phyloP scores from a whole-genome alignment of 2,113 vertebrate genomes.

The Corythaeola cristata region DNA sequence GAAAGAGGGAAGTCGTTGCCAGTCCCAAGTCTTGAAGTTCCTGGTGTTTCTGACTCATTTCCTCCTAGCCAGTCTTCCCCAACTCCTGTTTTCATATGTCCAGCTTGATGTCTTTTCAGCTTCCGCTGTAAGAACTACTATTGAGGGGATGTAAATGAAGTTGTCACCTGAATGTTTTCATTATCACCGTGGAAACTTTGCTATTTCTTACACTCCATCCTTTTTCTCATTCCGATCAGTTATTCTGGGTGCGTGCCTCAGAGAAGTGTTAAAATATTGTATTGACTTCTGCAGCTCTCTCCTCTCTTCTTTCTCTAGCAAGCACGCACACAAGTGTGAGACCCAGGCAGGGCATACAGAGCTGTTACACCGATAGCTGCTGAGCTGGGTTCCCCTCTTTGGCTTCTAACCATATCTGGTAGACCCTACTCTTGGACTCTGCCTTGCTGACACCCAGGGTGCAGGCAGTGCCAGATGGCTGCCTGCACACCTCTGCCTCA shows the following conservation, averaged over 20 bases:
- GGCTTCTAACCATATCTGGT: neutral
- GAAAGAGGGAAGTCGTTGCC: neutral
- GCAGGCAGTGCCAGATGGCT: neutral
- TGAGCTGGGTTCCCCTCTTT: neutral
- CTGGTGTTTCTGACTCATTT: fast-evolving
- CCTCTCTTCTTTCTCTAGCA: neutral
- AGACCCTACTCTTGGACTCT: neutral
- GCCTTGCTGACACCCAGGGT: fast-evolving
- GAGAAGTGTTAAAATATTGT: neutral
- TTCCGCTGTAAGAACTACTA: neutral
- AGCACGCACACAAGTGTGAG: fast-evolving
- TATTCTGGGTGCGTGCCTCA: neutral
- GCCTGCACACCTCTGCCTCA: neutral
- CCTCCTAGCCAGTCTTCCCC: neutral
- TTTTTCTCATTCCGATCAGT: neutral
- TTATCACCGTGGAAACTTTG: neutral
- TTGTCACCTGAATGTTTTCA: neutral
- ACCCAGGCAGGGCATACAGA: neutral
- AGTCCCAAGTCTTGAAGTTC: neutral
- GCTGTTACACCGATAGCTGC: fast-evolving
- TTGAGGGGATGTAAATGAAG: neutral
- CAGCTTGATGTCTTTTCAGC: neutral
- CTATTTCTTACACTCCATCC: neutral
- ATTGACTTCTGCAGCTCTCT: neutral
- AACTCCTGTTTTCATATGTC: fast-evolving